phyloP scores from a whole-genome alignment of 2,888 invertebrate genomes.

The Onchidella celtica region DNA sequence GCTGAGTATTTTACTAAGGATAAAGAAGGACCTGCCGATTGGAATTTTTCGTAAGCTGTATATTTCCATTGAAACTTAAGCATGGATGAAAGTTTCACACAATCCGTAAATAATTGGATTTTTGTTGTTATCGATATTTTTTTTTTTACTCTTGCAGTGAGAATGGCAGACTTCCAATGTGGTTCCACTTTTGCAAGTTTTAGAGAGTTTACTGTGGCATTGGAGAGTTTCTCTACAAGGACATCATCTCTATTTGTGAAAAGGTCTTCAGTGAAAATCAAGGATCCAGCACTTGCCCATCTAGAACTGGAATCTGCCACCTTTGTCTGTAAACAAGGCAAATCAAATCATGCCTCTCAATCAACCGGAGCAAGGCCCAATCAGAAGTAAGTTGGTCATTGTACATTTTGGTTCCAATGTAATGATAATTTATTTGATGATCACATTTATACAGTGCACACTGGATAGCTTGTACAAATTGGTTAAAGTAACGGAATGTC shows the following conservation, averaged over 20 bases:
- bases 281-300: conserved; percentile 14
- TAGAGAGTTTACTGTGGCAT: neutral
- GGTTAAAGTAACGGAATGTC: too few relatives aligned
- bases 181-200: neutral
- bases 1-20: too few relatives aligned
- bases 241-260: conserved; percentile 5
- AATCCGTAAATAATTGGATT: too few relatives aligned
- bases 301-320: conserved; percentile 19
- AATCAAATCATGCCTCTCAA: neutral
- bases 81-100: too few relatives aligned
- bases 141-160: neutral
- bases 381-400: conserved; percentile 2
- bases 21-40: too few relatives aligned
- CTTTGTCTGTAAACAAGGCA: conserved; percentile 7
- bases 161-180: conserved; percentile 12
- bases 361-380: conserved; percentile 16
- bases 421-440: too few relatives aligned
- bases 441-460: too few relatives aligned
- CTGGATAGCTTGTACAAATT: too few relatives aligned
- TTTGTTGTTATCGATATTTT: too few relatives aligned
- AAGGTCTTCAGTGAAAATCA: neutral
- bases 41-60: too few relatives aligned
- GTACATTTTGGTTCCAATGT: too few relatives aligned
- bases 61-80: too few relatives aligned
- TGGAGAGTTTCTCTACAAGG: conserved; percentile 1